Conservation (phyloP, 2,113 vertebrate genomes). For the Corapipo altera region DNA sequence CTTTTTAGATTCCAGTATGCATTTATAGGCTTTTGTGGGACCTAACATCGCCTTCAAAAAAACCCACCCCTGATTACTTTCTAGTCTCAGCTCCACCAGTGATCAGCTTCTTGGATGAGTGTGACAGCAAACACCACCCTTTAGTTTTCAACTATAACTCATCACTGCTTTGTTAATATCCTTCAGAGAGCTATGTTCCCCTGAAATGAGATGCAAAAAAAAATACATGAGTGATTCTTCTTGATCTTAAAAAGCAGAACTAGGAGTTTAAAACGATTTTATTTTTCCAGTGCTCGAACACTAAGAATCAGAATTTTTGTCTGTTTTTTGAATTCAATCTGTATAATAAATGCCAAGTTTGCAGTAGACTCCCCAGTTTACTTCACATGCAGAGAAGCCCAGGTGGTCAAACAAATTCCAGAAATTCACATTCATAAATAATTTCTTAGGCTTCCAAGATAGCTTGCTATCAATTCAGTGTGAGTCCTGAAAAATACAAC, state of each 20-base stretch:
- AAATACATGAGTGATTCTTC: rapidly evolving
- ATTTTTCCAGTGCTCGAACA: background rate
- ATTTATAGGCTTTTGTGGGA: background rate
- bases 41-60: background rate
- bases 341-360: background rate
- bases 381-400: background rate
- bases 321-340: background rate
- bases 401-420: background rate
- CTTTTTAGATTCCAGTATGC: background rate
- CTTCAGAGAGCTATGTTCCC: background rate
- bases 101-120: background rate
- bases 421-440: background rate
- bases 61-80: background rate
- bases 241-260: background rate
- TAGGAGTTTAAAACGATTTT: background rate
- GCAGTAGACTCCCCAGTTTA: background rate
- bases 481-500: background rate
- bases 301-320: background rate
- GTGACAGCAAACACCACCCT: background rate
- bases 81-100: background rate
- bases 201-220: background rate
- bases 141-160: background rate
- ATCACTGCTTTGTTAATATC: background rate
- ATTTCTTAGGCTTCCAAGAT: background rate
- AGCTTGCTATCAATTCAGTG: background rate